Percentiles rank a stretch among this genome's conserved stretches.
These are phyloP conservation scores for Harmothoe impar DNA, from an alignment of 2,888 invertebrate species.

Conservation along the genomic window DNA sequence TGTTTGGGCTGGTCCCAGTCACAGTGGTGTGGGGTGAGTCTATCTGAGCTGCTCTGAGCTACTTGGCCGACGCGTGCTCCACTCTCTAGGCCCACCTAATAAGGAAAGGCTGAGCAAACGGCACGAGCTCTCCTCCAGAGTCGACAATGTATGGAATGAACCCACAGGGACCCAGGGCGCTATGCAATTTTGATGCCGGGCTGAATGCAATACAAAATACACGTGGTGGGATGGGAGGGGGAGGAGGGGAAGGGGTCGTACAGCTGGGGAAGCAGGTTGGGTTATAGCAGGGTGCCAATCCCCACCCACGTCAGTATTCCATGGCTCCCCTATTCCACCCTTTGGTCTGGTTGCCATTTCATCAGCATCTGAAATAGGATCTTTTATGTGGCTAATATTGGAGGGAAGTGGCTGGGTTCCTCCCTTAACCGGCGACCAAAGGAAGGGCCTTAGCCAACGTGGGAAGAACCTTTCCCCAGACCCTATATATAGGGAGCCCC, in stretches of 20 bases:
- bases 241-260: not conserved
- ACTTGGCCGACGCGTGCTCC: not conserved
- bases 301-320: not conserved
- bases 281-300: not conserved
- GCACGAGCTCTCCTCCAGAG: not conserved
- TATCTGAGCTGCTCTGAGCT: not conserved
- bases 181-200: constrained; percentile 55
- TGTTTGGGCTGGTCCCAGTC: not conserved
- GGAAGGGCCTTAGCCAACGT: constrained; percentile 1
- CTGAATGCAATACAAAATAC: constrained; percentile 57
- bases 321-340: not conserved
- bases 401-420: constrained; percentile 20
- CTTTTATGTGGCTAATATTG: constrained; percentile 48
- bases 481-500: constrained; percentile 32
- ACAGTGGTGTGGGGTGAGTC: not conserved
- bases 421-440: constrained; percentile 2
- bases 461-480: not conserved
- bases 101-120: constrained; percentile 5
- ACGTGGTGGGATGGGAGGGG: not conserved
- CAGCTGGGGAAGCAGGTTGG: not conserved
- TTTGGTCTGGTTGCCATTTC: not conserved
- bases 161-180: constrained; percentile 26
- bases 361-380: constrained; percentile 34
- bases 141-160: constrained; percentile 40
- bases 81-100: constrained; percentile 33